Conservation (phyloP, 1,140 invertebrate species). For the Cheumatopsyche charites region DNA sequence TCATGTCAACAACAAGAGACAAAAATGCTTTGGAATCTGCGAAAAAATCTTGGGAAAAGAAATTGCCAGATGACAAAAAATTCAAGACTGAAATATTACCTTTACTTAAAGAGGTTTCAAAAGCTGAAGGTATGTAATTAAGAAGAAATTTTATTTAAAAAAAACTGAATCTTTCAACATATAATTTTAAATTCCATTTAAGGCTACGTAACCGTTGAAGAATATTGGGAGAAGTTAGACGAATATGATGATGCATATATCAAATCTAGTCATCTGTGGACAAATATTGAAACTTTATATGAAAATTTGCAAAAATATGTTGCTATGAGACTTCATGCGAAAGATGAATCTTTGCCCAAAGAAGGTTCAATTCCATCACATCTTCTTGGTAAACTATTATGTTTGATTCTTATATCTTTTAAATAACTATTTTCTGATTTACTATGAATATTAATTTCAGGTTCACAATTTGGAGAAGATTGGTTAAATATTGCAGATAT, state of each 20-base stretch:
- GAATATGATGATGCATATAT: constrained; percentile 62
- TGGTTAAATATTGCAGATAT: constrained; percentile 66
- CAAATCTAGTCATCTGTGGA: constrained; percentile 61
- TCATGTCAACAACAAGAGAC: constrained; percentile 55
- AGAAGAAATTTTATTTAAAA: not conserved
- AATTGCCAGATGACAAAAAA: constrained; percentile 54
- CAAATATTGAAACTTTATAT: constrained; percentile 61
- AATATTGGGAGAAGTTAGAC: constrained; percentile 67
- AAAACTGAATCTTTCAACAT: not conserved
- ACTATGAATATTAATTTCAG: constrained; percentile 51
- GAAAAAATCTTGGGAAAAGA: constrained; percentile 57
- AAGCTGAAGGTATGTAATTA: constrained; percentile 61
- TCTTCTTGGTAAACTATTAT: constrained; percentile 61
- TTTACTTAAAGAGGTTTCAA: constrained; percentile 62
- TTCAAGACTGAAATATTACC: constrained; percentile 62
- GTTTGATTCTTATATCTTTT: constrained; percentile 6
- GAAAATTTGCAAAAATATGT: constrained; percentile 64
- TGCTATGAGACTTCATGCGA: constrained; percentile 52
- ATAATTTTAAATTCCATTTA: not conserved
- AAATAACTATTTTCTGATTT: not conserved
- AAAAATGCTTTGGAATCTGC: constrained; percentile 52
- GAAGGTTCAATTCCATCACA: constrained; percentile 61
- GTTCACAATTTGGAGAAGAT: constrained; percentile 64
- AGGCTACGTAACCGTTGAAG: constrained; percentile 56
- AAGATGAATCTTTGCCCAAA: constrained; percentile 53